Base-by-base conservation (phyloP, 1,140 invertebrate species). In the Hycleus phaleratus region DNA sequence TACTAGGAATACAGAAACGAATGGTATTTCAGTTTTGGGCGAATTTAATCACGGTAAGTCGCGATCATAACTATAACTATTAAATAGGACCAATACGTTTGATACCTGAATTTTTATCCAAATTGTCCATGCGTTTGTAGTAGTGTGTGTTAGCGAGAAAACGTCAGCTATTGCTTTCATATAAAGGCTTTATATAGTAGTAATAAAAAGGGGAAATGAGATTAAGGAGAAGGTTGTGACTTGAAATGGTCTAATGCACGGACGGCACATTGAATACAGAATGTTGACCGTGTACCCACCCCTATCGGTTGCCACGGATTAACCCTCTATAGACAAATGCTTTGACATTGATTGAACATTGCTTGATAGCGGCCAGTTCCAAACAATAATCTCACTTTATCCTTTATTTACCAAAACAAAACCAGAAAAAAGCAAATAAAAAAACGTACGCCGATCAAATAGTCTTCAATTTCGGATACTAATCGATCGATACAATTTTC, bases 21-120 rank as follows among this genome's bases (percentile, higher is more conserved):
- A 71, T 56, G 67, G 67, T 39, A 71, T 72, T 64, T 67, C 71
- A 59, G 67, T 67, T 52, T 61, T 70, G 39, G 68, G 64, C 51
- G 69, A 70, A 60, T 70, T 69, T 70, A 71, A 71, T 68, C 69
- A 71, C 54, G 69, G 71, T 72, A 68, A 68, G 71, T 69, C 58
- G 46, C 62, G 65, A 60, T 60, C 56, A 60, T 66, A 60, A 68
- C 61, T 53, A 64, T 67, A 62, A 62, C 59, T 60, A 56, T 64
- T 57, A 56, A 38, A 38, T 45, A 56, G 44, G 38, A 55, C 26
- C 56, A 55, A 55, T 46, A 46, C 26, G 39, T 49, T 44, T 10
- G 52, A 26, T 58, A 52, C 44, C 42, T 58, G 45, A 47, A 48
- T 32, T 42, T 42, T 42, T 7, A 7, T 6, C 6, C 38, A 39